Conservation (phyloP, 2,888 invertebrate species). For the Nemurella pictetii region DNA sequence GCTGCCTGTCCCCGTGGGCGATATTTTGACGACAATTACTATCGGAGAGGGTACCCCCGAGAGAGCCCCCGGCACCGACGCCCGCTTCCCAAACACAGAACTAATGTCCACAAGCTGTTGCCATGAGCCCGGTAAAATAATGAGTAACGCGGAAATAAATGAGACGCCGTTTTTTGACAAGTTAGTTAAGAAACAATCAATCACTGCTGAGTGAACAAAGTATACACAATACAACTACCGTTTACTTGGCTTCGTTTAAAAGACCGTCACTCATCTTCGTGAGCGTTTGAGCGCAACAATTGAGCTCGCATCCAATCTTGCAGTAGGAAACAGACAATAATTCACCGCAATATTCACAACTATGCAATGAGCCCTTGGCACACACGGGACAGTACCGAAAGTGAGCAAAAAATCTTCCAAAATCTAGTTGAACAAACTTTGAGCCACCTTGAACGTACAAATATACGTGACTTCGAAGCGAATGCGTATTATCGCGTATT, state of each 20-base stretch:
- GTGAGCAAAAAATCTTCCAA: no score
- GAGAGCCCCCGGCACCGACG: neutral
- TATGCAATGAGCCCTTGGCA: no score
- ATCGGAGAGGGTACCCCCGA: neutral
- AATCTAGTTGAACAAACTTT: no score
- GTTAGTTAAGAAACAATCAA: constrained; percentile 31
- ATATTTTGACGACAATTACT: constrained; percentile 19
- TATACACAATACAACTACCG: neutral
- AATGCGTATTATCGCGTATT: no score
- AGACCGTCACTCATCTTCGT: neutral
- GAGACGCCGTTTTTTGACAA: constrained; percentile 23
- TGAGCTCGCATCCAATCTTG: no score
- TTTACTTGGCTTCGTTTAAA: neutral
- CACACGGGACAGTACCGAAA: no score
- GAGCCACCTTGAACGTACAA: no score
- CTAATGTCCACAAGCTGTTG: constrained; percentile 23
- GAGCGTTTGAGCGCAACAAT: no score
- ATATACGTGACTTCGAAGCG: no score
- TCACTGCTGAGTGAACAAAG: constrained; percentile 10
- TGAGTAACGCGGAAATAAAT: constrained; percentile 32
- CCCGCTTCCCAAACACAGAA: neutral
- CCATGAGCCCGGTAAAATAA: neutral
- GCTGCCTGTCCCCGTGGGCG: neutral
- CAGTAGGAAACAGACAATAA: no score
- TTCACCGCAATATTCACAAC: no score